Conservation (phyloP, 2,113 vertebrate species). For the Rhinolophus ferrumequinum region DNA sequence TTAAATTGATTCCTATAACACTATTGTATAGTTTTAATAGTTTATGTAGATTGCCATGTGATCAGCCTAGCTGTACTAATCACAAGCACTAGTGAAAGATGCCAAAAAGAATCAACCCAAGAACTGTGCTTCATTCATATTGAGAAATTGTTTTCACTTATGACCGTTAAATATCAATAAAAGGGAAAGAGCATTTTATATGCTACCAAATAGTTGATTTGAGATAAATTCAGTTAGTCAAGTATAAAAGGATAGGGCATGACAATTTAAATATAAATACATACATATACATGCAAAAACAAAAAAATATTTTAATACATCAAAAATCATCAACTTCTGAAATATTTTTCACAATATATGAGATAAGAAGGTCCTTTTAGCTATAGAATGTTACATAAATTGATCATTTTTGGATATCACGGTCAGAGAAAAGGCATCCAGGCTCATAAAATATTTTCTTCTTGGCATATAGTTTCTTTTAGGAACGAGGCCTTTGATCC, state of each 20-base stretch:
- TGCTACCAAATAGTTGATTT: not conserved
- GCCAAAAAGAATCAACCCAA: not conserved
- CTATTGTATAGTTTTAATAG: not conserved
- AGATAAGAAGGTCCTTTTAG: not conserved
- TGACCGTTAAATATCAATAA: not conserved
- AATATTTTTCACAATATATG: not conserved
- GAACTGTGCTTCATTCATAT: not conserved
- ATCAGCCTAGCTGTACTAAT: not conserved
- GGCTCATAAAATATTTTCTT: not conserved
- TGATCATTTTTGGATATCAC: not conserved
- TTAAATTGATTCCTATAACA: not conserved
- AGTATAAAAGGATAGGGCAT: not conserved
- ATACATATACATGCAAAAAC: not conserved
- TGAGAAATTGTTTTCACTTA: not conserved
- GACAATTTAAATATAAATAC: not conserved
- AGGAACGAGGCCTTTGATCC: not conserved
- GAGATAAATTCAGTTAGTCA: not conserved
- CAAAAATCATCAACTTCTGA: not conserved
- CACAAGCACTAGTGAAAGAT: not conserved
- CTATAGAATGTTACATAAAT: not conserved
- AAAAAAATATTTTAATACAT: not conserved
- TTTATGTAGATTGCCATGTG: not conserved
- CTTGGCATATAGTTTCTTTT: not conserved
- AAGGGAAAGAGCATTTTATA: not conserved
- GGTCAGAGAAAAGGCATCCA: not conserved